These are phyloP conservation scores for Metellina segmentata DNA, from an alignment of 2,888 invertebrate genomes.

Conservation along the genomic window DNA sequence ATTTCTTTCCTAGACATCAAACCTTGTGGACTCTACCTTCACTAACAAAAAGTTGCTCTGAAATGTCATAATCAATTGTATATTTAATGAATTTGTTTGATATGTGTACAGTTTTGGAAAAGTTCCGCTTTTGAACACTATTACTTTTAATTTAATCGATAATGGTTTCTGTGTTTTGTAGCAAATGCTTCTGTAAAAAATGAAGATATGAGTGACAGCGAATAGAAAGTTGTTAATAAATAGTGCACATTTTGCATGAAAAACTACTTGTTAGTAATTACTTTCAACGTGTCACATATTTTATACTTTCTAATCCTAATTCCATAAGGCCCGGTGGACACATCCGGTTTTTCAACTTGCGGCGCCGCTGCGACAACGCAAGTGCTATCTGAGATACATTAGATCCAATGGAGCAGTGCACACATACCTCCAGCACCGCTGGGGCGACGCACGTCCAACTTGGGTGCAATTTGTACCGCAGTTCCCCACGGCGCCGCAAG, in stretches of 20 bases:
- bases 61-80: background rate
- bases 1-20: background rate
- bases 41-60: background rate
- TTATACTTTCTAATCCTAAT: background rate
- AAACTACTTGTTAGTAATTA: background rate
- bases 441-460: no score
- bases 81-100: slow-evolving; percentile 5
- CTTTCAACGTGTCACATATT: background rate
- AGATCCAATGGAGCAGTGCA: no score
- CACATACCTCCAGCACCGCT: no score
- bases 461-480: no score
- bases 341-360: no score
- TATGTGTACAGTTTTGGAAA: slow-evolving; percentile 59
- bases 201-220: slow-evolving; percentile 52
- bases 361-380: no score
- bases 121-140: slow-evolving; percentile 27
- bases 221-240: slow-evolving; percentile 75
- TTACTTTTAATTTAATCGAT: slow-evolving; percentile 34
- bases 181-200: slow-evolving; percentile 73
- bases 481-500: no score
- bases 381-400: no score
- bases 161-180: slow-evolving; percentile 65
- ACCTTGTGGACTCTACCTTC: background rate
- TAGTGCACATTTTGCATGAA: slow-evolving; percentile 76
- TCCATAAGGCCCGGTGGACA: no score